phyloP scores from a whole-genome alignment of 2,797 vertebrate genomes.

The Pangasius djambal region DNA sequence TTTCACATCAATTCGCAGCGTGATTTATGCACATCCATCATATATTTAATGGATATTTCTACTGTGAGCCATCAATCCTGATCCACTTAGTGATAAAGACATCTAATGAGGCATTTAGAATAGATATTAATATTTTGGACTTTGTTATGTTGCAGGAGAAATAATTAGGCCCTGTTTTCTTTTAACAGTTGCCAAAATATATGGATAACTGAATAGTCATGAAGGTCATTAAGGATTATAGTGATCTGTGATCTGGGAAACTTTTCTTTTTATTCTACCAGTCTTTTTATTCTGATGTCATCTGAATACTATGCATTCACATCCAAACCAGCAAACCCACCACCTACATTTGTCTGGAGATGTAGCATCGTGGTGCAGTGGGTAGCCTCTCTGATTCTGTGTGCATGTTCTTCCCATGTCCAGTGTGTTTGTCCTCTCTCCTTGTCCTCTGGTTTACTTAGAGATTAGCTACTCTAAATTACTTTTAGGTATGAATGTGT shows the following conservation, averaged over 20 bases:
- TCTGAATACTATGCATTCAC: background rate
- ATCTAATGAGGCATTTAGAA: background rate
- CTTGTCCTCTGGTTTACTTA: background rate
- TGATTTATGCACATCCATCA: background rate
- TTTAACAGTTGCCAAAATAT: background rate
- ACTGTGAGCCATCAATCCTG: background rate
- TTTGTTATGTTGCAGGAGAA: background rate
- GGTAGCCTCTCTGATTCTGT: background rate
- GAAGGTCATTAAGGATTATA: background rate
- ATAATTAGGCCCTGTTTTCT: background rate
- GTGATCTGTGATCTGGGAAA: background rate
- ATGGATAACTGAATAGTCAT: background rate
- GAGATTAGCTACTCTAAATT: background rate
- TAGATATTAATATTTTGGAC: background rate
- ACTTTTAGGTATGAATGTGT: background rate
- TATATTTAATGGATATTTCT: constrained; percentile 1
- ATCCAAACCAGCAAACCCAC: background rate
- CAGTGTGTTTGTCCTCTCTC: background rate
- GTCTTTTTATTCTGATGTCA: background rate
- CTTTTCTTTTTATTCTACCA: background rate
- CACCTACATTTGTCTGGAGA: background rate
- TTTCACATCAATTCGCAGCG: background rate
- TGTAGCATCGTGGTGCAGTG: background rate
- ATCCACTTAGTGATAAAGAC: background rate
- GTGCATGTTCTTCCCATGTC: background rate